Conservation (phyloP, 53 echinoderm and acorn worm species). For the Hippasteria phrygiana region DNA sequence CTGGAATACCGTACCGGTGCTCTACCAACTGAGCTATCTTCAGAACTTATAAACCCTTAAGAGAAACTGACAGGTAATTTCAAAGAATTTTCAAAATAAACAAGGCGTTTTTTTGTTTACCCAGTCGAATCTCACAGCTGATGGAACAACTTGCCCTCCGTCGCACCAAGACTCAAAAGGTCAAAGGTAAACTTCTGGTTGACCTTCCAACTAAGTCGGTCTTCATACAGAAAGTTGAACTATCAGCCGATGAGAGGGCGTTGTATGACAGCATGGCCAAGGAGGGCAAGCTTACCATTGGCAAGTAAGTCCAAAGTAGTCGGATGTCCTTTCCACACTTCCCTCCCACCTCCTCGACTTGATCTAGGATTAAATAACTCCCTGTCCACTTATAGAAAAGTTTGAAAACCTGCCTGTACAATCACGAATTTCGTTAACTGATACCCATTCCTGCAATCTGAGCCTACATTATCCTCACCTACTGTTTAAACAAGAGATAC, state of each 20-base stretch:
- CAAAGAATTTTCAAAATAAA: background rate
- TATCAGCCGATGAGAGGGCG: conserved; percentile 82
- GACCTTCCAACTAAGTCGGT: conserved; percentile 85
- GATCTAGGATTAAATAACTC: too few species aligned
- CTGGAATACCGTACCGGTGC: too few species aligned
- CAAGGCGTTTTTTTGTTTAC: background rate
- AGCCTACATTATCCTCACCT: too few species aligned
- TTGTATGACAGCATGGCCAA: conserved; percentile 92
- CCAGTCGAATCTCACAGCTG: conserved; percentile 81
- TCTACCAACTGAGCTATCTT: too few species aligned
- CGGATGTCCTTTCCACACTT: too few species aligned
- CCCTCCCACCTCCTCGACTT: too few species aligned
- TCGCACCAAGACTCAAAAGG: conserved; percentile 88
- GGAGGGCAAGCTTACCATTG: conserved; percentile 86
- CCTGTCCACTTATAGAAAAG: too few species aligned
- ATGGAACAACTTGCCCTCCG: conserved; percentile 91
- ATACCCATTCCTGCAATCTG: too few species aligned
- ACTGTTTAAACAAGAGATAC: too few species aligned
- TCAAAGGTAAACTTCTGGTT: conserved; percentile 81
- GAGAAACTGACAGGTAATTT: background rate
- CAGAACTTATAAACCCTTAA: background rate
- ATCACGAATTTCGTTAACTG: too few species aligned
- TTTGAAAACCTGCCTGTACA: too few species aligned
- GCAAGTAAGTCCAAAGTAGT: conserved; percentile 76
- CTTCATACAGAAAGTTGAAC: conserved; percentile 79